Base-by-base conservation (phyloP, 1,140 invertebrate species). In the Cherax destructor region DNA sequence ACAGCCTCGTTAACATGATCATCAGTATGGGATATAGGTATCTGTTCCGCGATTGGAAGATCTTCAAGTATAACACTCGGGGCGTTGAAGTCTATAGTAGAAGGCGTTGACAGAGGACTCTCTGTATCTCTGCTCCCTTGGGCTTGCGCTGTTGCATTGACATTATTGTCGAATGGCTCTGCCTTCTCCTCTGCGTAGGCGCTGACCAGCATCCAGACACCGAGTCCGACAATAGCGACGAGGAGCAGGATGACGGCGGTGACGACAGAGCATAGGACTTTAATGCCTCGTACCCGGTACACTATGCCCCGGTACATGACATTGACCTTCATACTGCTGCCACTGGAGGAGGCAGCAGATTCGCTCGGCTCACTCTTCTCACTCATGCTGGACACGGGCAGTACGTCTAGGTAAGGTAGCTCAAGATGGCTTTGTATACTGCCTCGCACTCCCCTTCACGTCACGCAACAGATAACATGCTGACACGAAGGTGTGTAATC, bases 241-340 rank as follows among this genome's bases (percentile, higher is more conserved):
- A 92, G 76, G 4, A 93, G 80, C 18, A 93, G 79, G 49, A 93
- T 91, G 76, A 93, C 91, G 77, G 91, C 91, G n/a, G 88, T 87
- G 47, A 93, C 91, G 49, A 93, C 89, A 24, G 92, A 93, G 52
- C 91, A 92, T 56, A 93, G 88, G 49, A 93, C 91, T 61, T 93
- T 93, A 85, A 93, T 92, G 86, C 92, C 92, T 85, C 91, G 80
- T 72, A 93, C 89, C 49, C 92, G 91, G 84, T 93, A 93, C 47
- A 93, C 87, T n/a, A 91, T 93, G 2, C 92, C 92, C 41, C 91
- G 30, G 79, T 93, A 93, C 78, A 92, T 88, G 6, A 93, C 91
- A n/a, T 93, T 93, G 18, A 93, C 86, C 69, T 92, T 93, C 84
- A 93, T 89, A 16, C 50, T 49, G 50, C 69, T 78, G n/a, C 65